Base-by-base conservation (phyloP, 1,140 invertebrate genomes). In the Charaxes varanes region DNA sequence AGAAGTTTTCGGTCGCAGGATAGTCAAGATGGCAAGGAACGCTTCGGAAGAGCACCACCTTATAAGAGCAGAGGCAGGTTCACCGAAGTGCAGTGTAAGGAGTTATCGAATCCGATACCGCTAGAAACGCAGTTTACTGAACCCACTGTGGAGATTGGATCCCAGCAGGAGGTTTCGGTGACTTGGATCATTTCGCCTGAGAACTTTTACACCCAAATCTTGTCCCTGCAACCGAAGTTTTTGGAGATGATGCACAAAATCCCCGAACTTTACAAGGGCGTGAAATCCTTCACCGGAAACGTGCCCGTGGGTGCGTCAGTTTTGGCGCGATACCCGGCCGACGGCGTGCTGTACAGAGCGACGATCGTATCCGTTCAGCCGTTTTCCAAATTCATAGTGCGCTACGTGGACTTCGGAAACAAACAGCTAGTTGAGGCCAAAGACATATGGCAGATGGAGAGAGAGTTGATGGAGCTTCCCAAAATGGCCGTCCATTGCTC, bases 401-500 rank as follows among this genome's bases (percentile, higher is more conserved):
- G 87, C 15, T 93, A 90, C 43, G 83, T 94, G 1, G 92, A 94
- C 76, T 93, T 90, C 56, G 92, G 92, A 16, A 94, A 94, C 62
- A 83, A 81, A 14, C 87, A 87, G 14, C 66, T 86, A 0, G 88
- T 92, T 0, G 74, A 86, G 17, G 65, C 70, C 0, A 80, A 70
- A 33, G 87, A 91, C 54, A 86, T 94, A 0, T 93, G 88, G 85
- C 85, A 87, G 8, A 77, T 93, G 12, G 89, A 92, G 34, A 84
- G 81, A 14, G 85, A 89, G 44, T 88, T 91, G 14, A 86, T 90
- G 57, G 71, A 84, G n/a, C 47, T 93, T 5, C 91, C 92, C 0
- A 89, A 87, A 31, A 89, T 92, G 82, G 91, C 90, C 0, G 79
- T 92, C 2, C 80, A 86, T 10, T 94, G 92, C 65, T 79, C 85